phyloP scores from a whole-genome alignment of 2,888 invertebrate genomes.

The Meghimatium bilineatum region DNA sequence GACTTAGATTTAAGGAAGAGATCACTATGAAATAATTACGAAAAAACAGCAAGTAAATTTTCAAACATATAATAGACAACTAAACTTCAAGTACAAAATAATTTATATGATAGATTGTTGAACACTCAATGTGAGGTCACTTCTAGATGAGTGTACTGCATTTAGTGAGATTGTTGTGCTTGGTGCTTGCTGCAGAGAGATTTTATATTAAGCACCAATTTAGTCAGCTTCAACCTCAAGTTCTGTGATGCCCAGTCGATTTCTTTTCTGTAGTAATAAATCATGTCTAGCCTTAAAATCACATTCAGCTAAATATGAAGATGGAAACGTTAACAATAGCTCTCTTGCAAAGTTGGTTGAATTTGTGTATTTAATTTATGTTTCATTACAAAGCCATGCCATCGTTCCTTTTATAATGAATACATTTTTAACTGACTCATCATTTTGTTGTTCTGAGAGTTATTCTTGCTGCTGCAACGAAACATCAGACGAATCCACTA shows the following conservation, averaged over 20 bases:
- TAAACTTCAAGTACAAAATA: too few relatives aligned
- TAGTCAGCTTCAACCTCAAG: too few relatives aligned
- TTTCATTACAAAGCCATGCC: conserved; percentile 6
- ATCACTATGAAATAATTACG: too few relatives aligned
- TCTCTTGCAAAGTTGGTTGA: neutral
- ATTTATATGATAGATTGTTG: too few relatives aligned
- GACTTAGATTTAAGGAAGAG: too few relatives aligned
- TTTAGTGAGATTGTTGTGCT: too few relatives aligned
- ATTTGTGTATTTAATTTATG: neutral
- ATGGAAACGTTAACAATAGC: conserved; percentile 1
- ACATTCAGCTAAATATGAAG: conserved; percentile 13
- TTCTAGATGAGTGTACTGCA: too few relatives aligned
- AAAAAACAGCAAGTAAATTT: too few relatives aligned
- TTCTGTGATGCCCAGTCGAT: neutral
- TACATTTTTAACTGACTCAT: neutral
- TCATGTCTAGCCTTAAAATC: neutral
- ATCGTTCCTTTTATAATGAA: conserved; percentile 7
- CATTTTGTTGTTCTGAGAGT: conserved; percentile 7
- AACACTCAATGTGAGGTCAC: too few relatives aligned
- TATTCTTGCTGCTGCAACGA: neutral
- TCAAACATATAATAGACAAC: too few relatives aligned
- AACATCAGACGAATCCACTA: conserved; percentile 4
- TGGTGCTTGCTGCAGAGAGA: too few relatives aligned
- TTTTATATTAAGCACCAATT: too few relatives aligned
- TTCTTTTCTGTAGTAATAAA: neutral